A percentile compares a stretch with the other conserved stretches of the same genome.
Conservation (phyloP, 2,888 invertebrate species). For the Drosophila phalerata region DNA sequence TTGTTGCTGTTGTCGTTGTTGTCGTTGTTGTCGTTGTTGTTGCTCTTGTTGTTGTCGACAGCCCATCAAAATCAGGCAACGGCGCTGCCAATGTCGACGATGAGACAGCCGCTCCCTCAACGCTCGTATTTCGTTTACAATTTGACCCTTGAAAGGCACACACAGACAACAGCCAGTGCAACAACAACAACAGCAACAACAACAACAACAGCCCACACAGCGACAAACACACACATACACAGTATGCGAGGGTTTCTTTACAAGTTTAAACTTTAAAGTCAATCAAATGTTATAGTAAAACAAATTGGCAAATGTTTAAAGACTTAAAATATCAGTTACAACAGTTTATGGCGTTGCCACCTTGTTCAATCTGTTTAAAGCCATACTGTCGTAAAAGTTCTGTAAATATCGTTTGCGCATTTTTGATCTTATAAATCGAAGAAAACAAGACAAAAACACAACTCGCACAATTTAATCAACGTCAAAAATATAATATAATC, state of each 20-base stretch:
- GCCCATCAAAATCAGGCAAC: slow-evolving; percentile 69
- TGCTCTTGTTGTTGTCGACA: slow-evolving; percentile 63
- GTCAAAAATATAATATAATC: too few relatives aligned
- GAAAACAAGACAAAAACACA: too few relatives aligned
- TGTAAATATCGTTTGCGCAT: not conserved
- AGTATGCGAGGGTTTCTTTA: slow-evolving; percentile 23
- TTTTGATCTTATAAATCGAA: not conserved
- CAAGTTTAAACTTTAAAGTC: not conserved
- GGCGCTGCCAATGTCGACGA: slow-evolving; percentile 47
- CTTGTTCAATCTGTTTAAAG: not conserved
- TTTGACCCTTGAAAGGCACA: slow-evolving; percentile 75
- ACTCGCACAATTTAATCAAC: too few relatives aligned
- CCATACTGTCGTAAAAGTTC: not conserved
- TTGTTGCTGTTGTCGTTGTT: slow-evolving; percentile 30
- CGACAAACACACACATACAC: slow-evolving; percentile 31
- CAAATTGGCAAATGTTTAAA: not conserved
- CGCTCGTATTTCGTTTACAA: slow-evolving; percentile 78
- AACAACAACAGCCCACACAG: slow-evolving; percentile 16
- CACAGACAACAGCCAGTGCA: slow-evolving; percentile 47
- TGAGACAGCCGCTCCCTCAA: slow-evolving; percentile 52
- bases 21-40: slow-evolving; percentile 31
- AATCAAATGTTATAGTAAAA: too few relatives aligned
- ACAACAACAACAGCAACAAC: not conserved
- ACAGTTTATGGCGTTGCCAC: not conserved
- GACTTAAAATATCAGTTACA: not conserved